Conservation (phyloP, 2,113 vertebrate species). For the Mionectes macconnelli region DNA sequence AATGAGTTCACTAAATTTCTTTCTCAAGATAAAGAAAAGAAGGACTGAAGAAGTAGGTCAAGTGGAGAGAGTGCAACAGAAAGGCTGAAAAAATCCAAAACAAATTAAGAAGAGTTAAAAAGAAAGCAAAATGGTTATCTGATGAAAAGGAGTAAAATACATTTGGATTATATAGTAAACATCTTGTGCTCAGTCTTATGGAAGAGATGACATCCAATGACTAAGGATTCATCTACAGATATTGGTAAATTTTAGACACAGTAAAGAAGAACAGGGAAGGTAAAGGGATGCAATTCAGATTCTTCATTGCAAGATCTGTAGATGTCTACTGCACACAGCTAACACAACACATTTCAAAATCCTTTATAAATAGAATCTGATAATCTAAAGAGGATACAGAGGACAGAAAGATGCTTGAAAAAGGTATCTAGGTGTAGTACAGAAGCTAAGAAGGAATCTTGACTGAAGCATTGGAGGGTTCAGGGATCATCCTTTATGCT, state of each 20-base stretch:
- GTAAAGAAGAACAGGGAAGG: neutral
- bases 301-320: neutral
- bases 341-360: neutral
- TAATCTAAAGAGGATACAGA: neutral
- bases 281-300: neutral
- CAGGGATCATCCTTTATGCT: neutral
- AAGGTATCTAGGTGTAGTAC: neutral
- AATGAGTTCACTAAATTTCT: neutral
- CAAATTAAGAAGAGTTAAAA: neutral
- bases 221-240: neutral
- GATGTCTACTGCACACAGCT: neutral
- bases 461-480: neutral
- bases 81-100: neutral
- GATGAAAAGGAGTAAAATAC: neutral
- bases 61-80: neutral
- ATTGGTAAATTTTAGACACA: neutral
- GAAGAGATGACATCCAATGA: neutral
- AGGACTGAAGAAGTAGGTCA: neutral
- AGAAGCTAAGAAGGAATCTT: neutral
- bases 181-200: neutral
- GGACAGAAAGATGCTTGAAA: neutral
- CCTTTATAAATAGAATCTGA: neutral
- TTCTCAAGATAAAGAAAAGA: neutral
- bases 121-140: neutral
- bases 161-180: neutral